These are phyloP conservation scores for Plagodis pulveraria DNA, from an alignment of 2,888 invertebrate genomes.

Conservation along the genomic window DNA sequence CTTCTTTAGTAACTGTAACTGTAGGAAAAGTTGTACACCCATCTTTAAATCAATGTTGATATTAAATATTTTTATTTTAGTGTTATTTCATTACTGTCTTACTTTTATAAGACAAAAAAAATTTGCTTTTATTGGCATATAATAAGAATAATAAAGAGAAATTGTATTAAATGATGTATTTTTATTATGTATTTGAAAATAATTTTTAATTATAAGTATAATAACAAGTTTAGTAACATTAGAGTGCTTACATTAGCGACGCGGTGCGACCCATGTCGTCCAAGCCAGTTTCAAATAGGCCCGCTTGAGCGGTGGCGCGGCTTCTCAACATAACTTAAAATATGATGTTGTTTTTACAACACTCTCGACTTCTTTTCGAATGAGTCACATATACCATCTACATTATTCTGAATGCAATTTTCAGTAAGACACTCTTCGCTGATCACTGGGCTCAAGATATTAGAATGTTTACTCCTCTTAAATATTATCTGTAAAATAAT, in stretches of 20 bases:
- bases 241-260: too few species aligned
- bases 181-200: too few species aligned
- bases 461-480: slow-evolving; percentile 63
- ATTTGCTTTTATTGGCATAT: slow-evolving; percentile 53
- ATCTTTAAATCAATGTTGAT: slow-evolving; percentile 54
- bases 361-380: slow-evolving; percentile 14
- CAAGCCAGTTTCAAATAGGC: too few species aligned
- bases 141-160: slow-evolving; percentile 41
- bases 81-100: slow-evolving; percentile 50
- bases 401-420: slow-evolving; percentile 33
- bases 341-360: slow-evolving; percentile 12
- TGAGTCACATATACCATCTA: slow-evolving; percentile 2
- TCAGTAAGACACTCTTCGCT: slow-evolving; percentile 44
- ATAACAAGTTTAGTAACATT: too few species aligned
- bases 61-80: slow-evolving; percentile 55
- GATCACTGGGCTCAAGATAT: slow-evolving; percentile 47
- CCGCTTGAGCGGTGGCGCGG: too few species aligned
- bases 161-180: slow-evolving; percentile 41
- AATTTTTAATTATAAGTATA: too few species aligned
- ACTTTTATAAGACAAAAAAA: slow-evolving; percentile 48
- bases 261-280: too few species aligned
- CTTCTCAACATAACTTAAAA: not conserved
- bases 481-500: slow-evolving; percentile 59
- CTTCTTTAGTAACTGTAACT: slow-evolving; percentile 41
- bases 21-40: slow-evolving; percentile 48